These are phyloP conservation scores for Pachypeltis micranthus DNA, from an alignment of 1,140 invertebrate species.

Conservation along the genomic window DNA sequence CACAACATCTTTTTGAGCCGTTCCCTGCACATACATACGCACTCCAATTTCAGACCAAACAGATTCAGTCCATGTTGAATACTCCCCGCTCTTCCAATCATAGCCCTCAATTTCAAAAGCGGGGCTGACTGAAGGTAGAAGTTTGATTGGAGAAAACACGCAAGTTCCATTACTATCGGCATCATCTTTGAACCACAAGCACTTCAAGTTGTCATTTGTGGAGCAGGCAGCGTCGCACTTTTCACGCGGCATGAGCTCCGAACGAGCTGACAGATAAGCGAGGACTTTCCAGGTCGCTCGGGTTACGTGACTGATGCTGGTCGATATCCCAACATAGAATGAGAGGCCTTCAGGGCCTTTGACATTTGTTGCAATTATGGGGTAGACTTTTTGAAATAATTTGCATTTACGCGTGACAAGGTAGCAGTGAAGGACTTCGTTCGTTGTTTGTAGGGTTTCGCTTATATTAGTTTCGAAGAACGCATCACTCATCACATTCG, in stretches of 20 bases:
- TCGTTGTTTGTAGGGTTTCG: slow-evolving; percentile 35
- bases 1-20: slow-evolving; percentile 49
- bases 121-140: slow-evolving; percentile 61
- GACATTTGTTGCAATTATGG: slow-evolving; percentile 19
- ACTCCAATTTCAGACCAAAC: slow-evolving; percentile 62
- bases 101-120: slow-evolving; percentile 66
- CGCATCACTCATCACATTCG: slow-evolving; percentile 24
- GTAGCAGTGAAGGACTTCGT: slow-evolving; percentile 71
- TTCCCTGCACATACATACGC: slow-evolving; percentile 70
- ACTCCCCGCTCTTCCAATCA: slow-evolving; percentile 61
- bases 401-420: slow-evolving; percentile 56
- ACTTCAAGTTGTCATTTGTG: background rate
- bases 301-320: slow-evolving; percentile 36
- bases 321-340: slow-evolving; percentile 46
- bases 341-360: slow-evolving; percentile 29
- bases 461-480: background rate
- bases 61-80: slow-evolving; percentile 87
- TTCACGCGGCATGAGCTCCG: background rate
- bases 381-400: slow-evolving; percentile 44
- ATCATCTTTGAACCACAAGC: slow-evolving; percentile 10
- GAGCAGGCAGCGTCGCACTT: slow-evolving; percentile 3
- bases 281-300: slow-evolving; percentile 37
- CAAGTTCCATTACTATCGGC: slow-evolving; percentile 49
- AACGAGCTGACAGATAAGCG: slow-evolving; percentile 14
- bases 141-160: slow-evolving; percentile 59